Conservation (phyloP, 2,113 vertebrate genomes). For the Oryzias celebensis region DNA sequence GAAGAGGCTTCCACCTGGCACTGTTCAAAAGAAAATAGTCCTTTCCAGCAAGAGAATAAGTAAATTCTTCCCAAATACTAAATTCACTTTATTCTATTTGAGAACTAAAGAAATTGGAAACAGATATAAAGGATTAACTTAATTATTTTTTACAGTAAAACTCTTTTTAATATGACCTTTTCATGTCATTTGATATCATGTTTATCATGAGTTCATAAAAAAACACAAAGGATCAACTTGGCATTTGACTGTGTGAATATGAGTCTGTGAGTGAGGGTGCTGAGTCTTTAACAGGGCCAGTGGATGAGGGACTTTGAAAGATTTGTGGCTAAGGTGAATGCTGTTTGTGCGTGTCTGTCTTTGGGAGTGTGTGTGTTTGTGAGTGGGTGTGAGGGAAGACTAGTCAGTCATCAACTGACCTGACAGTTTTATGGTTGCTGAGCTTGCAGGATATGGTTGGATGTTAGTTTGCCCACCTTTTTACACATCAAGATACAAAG, state of each 20-base stretch:
- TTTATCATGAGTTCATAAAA: no score
- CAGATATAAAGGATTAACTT: background rate
- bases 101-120: no score
- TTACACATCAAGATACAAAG: conserved; percentile 35
- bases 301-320: conserved; percentile 21
- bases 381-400: conserved; percentile 14
- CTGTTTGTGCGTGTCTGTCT: conserved; percentile 11
- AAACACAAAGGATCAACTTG: no score
- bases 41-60: no score
- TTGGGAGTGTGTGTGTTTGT: background rate
- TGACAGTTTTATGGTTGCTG: conserved; percentile 69
- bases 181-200: no score
- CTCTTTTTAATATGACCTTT: background rate
- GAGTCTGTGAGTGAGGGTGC: conserved; percentile 10
- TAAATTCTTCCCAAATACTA: no score
- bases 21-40: no score
- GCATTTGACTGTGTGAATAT: background rate
- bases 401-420: conserved; percentile 48
- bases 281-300: conserved; percentile 17
- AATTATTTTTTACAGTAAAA: background rate
- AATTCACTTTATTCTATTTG: no score
- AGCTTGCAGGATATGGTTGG: conserved; percentile 53
- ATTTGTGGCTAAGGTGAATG: conserved; percentile 57
- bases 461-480: conserved; percentile 46
- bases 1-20: no score